Base-by-base conservation (phyloP, 2,797 vertebrate genomes). In the Pseudochirops cupreus region DNA sequence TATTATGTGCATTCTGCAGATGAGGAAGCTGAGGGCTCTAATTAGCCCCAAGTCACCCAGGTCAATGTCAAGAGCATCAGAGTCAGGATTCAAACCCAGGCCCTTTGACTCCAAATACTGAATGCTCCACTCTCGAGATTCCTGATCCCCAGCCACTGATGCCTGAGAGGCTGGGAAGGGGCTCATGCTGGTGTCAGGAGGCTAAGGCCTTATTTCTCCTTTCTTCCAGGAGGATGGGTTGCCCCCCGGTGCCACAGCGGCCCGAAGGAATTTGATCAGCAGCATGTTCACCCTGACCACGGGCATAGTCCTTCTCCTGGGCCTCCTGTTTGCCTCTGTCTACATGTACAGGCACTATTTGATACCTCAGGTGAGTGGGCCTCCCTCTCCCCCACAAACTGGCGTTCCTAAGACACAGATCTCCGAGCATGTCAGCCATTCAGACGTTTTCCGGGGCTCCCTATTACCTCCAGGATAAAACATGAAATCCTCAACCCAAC, bases 281-380 rank as follows among this genome's bases (percentile, higher is more conserved):
- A 99, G 99, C 2, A 98, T 99, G 57, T 99, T 99, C 98, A 99
- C 99, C 98, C 98, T 99, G 98, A 99, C 99, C 0, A 99, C 99
- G 94, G 99, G 99, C 46, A 98, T 99, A 95, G 98, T 99, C 0
- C 99, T 99, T 98, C 99, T 99, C 96, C 99, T 99, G 92, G 99
- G 99, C 95, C 98, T 99, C 82, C 99, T 99, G 96, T 99, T 99
- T 33, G 99, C 99, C 14, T 99, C 99, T 0, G 99, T 99, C 97
- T 99, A 99, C 18, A 99, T 99, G 97, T 99, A 99, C 98, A 99
- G 99, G 98, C 99, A 99, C 98, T 99, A 99, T 99, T 99, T 99
- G 96, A 99, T 99, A 94, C 98, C 99, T 91, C 99, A 99, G 98
- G 99, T 99, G 98, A 97, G 98, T 67, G 46, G 9, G 54, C 58